Evolutionary conservation across 2,113 vertebrate species (phyloP).

Genomic region (Alethe castanea): DNA sequence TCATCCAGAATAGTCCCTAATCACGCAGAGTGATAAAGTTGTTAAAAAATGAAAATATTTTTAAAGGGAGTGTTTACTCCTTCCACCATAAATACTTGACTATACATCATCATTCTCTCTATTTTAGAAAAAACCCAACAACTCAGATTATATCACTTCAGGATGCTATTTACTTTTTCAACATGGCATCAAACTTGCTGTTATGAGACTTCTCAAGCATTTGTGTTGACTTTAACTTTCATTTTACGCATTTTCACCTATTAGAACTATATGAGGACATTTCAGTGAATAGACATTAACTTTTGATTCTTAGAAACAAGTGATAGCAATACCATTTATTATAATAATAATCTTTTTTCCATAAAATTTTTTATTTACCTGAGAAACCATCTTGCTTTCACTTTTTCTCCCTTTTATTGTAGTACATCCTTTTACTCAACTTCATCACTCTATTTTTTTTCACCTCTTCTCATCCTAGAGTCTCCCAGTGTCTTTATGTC

Average conservation of each 20-base stretch:
- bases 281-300: not conserved
- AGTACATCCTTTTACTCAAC: not conserved
- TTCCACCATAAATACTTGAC: constrained; percentile 2
- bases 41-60: not conserved
- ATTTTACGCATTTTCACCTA: not conserved
- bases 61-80: not conserved
- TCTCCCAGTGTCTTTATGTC: not conserved
- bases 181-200: not conserved
- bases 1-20: not conserved
- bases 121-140: constrained; percentile 9
- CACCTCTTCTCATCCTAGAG: not conserved
- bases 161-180: not conserved
- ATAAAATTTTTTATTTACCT: not conserved
- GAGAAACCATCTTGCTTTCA: not conserved
- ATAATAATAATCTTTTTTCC: not conserved
- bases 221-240: not conserved
- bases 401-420: not conserved
- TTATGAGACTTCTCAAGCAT: not conserved
- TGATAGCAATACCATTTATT: not conserved
- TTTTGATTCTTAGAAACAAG: not conserved
- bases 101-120: not conserved
- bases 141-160: not conserved
- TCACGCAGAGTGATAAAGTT: not conserved
- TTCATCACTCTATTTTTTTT: not conserved
- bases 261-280: not conserved